Conservation (phyloP, 2,888 invertebrate genomes). For the Merodon equestris region DNA sequence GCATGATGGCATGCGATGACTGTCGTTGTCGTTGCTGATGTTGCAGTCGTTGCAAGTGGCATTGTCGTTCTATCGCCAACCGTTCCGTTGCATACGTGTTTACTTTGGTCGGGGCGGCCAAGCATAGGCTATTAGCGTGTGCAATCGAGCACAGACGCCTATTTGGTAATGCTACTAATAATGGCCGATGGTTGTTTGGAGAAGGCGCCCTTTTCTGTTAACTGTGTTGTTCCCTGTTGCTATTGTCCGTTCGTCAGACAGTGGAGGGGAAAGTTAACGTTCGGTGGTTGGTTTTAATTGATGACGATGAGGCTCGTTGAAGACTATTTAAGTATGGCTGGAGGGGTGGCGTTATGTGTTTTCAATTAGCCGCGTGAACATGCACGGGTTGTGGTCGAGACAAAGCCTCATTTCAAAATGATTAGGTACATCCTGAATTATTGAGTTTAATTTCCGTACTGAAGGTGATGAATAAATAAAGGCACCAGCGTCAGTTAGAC, state of each 20-base stretch:
- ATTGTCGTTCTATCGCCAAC: too few species aligned
- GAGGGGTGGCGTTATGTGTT: conserved; percentile 59
- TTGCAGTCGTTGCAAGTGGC: background rate
- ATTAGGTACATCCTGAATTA: too few species aligned
- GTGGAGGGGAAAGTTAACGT: conserved; percentile 28
- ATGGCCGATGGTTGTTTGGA: conserved; percentile 59
- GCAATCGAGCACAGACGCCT: conserved; percentile 67
- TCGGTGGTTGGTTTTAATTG: conserved; percentile 60
- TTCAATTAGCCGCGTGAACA: conserved; percentile 55
- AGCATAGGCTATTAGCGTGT: conserved; percentile 68
- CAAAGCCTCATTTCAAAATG: background rate
- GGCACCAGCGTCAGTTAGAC: too few species aligned
- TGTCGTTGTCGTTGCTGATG: conserved; percentile 26
- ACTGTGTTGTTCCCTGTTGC: background rate
- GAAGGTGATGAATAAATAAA: too few species aligned
- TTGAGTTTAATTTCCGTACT: too few species aligned
- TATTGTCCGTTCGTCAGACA: background rate
- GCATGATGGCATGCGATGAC: conserved; percentile 61
- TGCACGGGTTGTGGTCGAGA: background rate
- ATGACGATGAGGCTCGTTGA: conserved; percentile 58
- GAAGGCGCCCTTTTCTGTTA: conserved; percentile 52
- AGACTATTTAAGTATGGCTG: conserved; percentile 47
- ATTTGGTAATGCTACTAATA: conserved; percentile 53
- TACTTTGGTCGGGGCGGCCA: conserved; percentile 56
- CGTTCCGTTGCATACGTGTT: conserved; percentile 48